phyloP scores from a whole-genome alignment of 2,113 vertebrate species.

The Hippocampus abdominalis region DNA sequence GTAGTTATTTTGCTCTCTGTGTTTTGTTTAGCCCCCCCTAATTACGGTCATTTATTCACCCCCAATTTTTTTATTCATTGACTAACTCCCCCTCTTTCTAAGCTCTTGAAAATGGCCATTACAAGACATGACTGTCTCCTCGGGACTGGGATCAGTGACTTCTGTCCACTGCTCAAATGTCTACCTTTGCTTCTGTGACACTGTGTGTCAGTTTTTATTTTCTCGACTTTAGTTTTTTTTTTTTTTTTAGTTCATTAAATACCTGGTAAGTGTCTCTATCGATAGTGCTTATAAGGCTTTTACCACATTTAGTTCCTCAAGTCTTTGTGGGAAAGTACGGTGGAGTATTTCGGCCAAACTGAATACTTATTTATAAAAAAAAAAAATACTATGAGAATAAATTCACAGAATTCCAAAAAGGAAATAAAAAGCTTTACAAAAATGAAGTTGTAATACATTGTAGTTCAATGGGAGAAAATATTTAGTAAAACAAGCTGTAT shows the following conservation, averaged over 20 bases:
- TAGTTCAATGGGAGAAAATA: background rate
- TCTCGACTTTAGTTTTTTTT: background rate
- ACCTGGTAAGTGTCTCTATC: background rate
- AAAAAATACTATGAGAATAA: background rate
- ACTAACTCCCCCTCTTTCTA: slow-evolving; percentile 2
- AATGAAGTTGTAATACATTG: background rate
- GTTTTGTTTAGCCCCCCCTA: too few relatives aligned
- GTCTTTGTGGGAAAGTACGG: background rate
- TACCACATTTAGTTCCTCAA: background rate
- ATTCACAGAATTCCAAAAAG: slow-evolving; percentile 5
- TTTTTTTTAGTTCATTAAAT: background rate
- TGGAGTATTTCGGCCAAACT: background rate
- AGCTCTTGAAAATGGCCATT: slow-evolving; percentile 9
- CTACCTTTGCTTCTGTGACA: slow-evolving; percentile 37
- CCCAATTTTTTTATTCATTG: background rate
- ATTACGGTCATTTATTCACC: background rate
- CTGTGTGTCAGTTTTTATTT: slow-evolving; percentile 29
- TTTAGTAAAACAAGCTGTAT: background rate
- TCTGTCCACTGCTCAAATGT: slow-evolving; percentile 29
- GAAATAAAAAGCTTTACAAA: background rate
- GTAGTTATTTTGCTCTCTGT: slow-evolving; percentile 31
- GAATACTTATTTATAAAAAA: too few relatives aligned
- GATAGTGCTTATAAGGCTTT: background rate
- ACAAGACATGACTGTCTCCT: slow-evolving; percentile 15
- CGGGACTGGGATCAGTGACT: slow-evolving; percentile 26